Percentiles rank a stretch among this genome's conserved stretches.
Conservation (phyloP, 2,113 vertebrate genomes). For the Passer domesticus region DNA sequence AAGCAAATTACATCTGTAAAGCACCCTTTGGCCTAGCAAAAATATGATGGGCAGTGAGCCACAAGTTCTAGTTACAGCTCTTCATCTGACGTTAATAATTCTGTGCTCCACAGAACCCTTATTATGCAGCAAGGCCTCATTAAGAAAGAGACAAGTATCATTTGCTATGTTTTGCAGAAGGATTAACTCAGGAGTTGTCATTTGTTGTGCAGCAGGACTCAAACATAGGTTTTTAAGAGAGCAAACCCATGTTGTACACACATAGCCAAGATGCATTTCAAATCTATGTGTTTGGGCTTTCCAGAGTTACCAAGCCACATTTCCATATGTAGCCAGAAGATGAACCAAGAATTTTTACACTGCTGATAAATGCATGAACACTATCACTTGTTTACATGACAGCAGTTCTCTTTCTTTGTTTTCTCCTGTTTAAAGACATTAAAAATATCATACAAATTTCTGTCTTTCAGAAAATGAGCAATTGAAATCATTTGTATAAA, state of each 20-base stretch:
- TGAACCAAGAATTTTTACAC: neutral
- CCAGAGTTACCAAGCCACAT: neutral
- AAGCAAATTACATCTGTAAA: constrained; percentile 31
- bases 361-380: neutral
- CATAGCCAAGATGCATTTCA: neutral
- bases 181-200: constrained; percentile 34
- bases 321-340: neutral
- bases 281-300: neutral
- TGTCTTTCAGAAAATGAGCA: neutral
- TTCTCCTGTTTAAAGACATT: neutral
- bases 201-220: constrained; percentile 8
- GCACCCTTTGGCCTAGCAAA: constrained; percentile 34
- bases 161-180: constrained; percentile 51
- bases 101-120: constrained; percentile 22
- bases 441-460: neutral
- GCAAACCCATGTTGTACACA: neutral
- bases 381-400: neutral
- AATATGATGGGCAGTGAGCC: constrained; percentile 39
- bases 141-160: constrained; percentile 58
- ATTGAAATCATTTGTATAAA: neutral
- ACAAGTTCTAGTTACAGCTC: constrained; percentile 31
- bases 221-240: constrained; percentile 19
- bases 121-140: constrained; percentile 55
- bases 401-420: neutral
- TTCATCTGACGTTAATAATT: constrained; percentile 45